Evolutionary conservation across 2,888 invertebrate genomes (phyloP), one percentile per base, ranked within the genome.

Genomic region (Lissonota sp.): DNA sequence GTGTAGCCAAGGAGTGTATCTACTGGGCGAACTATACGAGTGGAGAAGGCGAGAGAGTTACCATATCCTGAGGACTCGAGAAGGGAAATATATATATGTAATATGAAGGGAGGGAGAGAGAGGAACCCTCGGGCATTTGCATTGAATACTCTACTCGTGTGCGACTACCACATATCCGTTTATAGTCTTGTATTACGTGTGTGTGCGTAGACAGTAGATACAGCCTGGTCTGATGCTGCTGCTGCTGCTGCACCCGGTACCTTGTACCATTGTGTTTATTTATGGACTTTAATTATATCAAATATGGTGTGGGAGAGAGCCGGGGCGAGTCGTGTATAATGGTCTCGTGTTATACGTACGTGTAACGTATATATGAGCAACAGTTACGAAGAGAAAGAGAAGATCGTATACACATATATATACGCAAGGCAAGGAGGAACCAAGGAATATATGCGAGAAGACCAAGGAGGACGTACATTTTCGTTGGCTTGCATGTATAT

Each of bases 211-310:
- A 72, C 66, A 75, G 71, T 69, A 69, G 75, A 75, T 70, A 73
- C 66, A 71, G 62, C 46, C 72, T 42, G 75, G 75, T 66, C 74
- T 46, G 80, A 57, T 64, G 76, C 66, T 66, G 74, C 51, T 70
- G 74, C 51, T 70, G 73, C 80, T 67, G 74, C 82, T 85, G 85
- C 84, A 80, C 85, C 85, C 85, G 85, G 86, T 86, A 80, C 87
- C 91, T 88, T 91, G 90, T 91, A 90, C 91, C 91, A 91, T 91
- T 92, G 91, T 91, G 88, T 89, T 91, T 91, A 90, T 92, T 92
- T 92, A 90, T 91, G 90, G 89, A 89, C 90, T 91, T 92, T 92
- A 92, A 92, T 92, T 92, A 91, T 91, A 90, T 92, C 91, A 88
- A 91, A 91, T 92, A 92, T 89, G 91, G 91, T 90, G 89, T 85